Evolutionary conservation across 2,888 invertebrate species (phyloP), one percentile per base, ranked within the genome.

Genomic region (Drosophila nigritarsus): DNA sequence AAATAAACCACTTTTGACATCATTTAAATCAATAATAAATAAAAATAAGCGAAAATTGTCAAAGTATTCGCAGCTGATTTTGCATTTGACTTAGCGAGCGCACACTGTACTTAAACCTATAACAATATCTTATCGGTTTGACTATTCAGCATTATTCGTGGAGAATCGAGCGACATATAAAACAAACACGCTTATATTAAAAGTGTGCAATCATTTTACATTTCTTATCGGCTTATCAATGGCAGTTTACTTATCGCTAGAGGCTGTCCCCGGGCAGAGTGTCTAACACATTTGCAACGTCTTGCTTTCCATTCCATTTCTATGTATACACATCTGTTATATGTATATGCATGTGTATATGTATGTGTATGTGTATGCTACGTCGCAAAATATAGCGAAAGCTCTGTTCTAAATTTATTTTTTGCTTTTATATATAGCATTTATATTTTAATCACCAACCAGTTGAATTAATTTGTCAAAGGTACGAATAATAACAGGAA

Each of bases 81-180:
- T 2, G n/a, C 9, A n/a, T 0, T 24, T 45, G 4, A 15, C 53
- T 34, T 24, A 24, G 53, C 53, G 24, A 24, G 15, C 18, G 34
- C 15, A 18, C 2, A 18, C 24, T 54, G 53, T 36, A 36, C 34
- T 24, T 54, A 15, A 34, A 34, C 36, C 54, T n/a, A 27, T 40
- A 68, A 11, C 36, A 4, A 50, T 42, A 51, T 45, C 53, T 53
- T 36, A 53, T 53, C n/a, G 27, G 9, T 48, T 27, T 54, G 55
- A 49, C 62, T 76, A 73, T 60, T 75, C 78, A 66, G 73, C 65
- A 71, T 20, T 42, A 50, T 36, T 71, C 27, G 6, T 20, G n/a
- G 15, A 30, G 15, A 20, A 29, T 20, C 56, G 15, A 29, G 40
- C 24, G 30, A 18, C 58, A 45, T 7, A n/a, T 29, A 53, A 53